Base-by-base conservation (phyloP, 2,888 invertebrate species). In the Pristionchus arcanus region DNA sequence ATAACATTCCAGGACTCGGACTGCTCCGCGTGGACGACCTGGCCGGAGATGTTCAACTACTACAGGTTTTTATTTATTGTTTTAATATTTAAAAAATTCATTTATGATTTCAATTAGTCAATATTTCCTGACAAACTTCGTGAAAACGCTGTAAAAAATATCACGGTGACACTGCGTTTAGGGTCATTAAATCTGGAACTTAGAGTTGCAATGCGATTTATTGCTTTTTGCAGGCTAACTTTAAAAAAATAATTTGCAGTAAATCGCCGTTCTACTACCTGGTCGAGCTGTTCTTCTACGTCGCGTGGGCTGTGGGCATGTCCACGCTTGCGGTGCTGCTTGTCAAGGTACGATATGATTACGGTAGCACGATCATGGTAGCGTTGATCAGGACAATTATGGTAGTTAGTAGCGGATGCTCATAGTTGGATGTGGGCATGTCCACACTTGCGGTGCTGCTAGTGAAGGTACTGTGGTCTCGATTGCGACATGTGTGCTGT, bases 231-330 rank as follows among this genome's bases (percentile, higher is more conserved):
- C 42, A 42, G 9, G 9, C 42, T 42, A 42, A 42, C 42, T 5
- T 42, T 42, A 3, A 42, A n/a, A n/a, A n/a, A 42, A 42, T 74
- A 25, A 9, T 37, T 74, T 74, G 15, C 81, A 59, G 90, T 37
- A 90, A 91, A 19, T 90, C 88, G 19, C 91, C 89, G 83, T 92
- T 90, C 97, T 98, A 0, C 98, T 98, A 96, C 97, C 34, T 90
- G 37, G 98, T 99, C 94, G 97, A 98, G 90, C 99, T 98, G 95
- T 96, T 99, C 93, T 97, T 98, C 96, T 99, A 98, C 96, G 97
- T 98, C 90, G 96, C 97, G 90, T 99, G 98, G 98, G 98, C 98
- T 1, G 93, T 99, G 89, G 95, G 97, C 7, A 98, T 99, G 96
- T 98, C 98, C n/a, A 97, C 98, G 0, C 96, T 98, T 15, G 98